A percentile compares a stretch with the other conserved stretches of the same genome.
Conservation (phyloP, 2,888 invertebrate genomes). For the Vandiemenella viatica region DNA sequence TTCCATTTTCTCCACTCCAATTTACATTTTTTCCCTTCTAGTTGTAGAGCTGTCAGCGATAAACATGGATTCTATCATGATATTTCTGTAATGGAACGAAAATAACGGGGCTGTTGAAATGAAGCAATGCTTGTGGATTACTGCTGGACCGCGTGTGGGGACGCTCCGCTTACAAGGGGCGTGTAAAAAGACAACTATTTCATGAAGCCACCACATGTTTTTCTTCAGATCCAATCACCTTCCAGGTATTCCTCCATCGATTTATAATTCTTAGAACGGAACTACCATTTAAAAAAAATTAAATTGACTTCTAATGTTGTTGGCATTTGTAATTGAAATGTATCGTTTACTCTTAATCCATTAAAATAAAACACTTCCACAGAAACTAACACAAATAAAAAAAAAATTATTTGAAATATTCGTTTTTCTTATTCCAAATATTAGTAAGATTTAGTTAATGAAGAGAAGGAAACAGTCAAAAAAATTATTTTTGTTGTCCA, state of each 20-base stretch:
- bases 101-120: slow-evolving; percentile 4
- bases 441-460: neutral
- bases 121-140: slow-evolving; percentile 6
- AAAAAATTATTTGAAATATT: neutral
- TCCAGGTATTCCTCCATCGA: neutral
- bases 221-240: neutral
- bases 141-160: slow-evolving; percentile 1
- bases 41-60: neutral
- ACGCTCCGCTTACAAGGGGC: neutral
- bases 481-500: neutral
- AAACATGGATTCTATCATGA: neutral
- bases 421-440: neutral
- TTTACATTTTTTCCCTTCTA: neutral
- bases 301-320: neutral
- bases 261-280: neutral
- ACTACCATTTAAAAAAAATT: neutral
- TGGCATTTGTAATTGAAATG: neutral
- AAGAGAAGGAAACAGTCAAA: neutral
- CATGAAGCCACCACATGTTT: neutral
- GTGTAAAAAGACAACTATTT: neutral
- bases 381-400: neutral
- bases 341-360: neutral
- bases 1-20: neutral
- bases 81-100: neutral
- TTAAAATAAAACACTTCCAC: neutral